phyloP scores from a whole-genome alignment of 1,140 invertebrate species.

The Oedothorax gibbosus region DNA sequence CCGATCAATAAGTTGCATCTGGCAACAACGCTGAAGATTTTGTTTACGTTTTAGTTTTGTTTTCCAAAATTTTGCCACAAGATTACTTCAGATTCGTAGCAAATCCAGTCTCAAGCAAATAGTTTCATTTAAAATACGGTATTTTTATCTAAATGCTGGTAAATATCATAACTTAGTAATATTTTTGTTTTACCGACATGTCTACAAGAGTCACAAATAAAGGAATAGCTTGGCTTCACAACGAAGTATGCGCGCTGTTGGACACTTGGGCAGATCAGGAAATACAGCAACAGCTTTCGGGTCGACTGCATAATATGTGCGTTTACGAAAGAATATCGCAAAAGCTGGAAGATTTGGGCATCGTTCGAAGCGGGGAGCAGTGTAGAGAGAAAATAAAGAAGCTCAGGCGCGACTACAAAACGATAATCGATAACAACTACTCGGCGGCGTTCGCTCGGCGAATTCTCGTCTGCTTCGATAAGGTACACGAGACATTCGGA shows the following conservation, averaged over 20 bases:
- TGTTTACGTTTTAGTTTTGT: no score
- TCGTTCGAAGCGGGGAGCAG: slow-evolving; percentile 45
- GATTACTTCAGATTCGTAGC: no score
- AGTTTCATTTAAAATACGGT: no score
- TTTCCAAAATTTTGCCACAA: no score
- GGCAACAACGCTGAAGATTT: no score
- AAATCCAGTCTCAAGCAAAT: no score
- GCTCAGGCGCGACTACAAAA: slow-evolving; percentile 50
- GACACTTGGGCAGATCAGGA: slow-evolving; percentile 53
- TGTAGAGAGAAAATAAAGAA: slow-evolving; percentile 59
- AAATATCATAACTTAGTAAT: no score
- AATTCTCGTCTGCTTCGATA: slow-evolving; percentile 49
- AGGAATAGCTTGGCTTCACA: slow-evolving; percentile 53
- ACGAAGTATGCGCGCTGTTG: slow-evolving; percentile 46
- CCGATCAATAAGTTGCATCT: no score
- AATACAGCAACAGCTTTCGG: slow-evolving; percentile 50
- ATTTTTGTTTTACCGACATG: neutral
- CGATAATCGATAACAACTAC: slow-evolving; percentile 55
- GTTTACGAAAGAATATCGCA: slow-evolving; percentile 57
- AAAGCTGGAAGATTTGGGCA: slow-evolving; percentile 24
- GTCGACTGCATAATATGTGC: slow-evolving; percentile 57
- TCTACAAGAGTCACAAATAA: slow-evolving; percentile 31
- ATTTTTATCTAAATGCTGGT: no score
- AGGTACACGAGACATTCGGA: slow-evolving; percentile 53
- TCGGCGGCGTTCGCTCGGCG: slow-evolving; percentile 48